A percentile compares a stretch with the other conserved stretches of the same genome.
These are phyloP conservation scores for Brachycybe producta DNA, from an alignment of 2,888 invertebrate species.

Conservation along the genomic window DNA sequence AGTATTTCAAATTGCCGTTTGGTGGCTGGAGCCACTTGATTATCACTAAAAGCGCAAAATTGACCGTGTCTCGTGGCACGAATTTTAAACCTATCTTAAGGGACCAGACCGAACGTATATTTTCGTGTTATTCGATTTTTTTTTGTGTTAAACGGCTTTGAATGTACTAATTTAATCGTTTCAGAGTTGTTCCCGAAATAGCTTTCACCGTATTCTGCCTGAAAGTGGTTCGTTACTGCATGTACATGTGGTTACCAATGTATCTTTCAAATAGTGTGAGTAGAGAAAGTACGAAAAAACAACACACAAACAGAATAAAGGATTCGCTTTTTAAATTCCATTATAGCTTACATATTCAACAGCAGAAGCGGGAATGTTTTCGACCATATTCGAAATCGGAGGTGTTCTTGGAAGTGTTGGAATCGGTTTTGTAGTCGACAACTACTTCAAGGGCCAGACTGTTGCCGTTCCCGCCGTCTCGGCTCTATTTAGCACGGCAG, in stretches of 20 bases:
- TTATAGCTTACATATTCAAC: constrained; percentile 33
- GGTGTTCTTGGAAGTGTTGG: constrained; percentile 36
- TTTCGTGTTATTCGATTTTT: no score
- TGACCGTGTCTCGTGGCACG: no score
- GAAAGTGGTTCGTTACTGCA: constrained; percentile 38
- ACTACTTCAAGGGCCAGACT: constrained; percentile 32
- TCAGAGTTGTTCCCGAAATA: constrained; percentile 34
- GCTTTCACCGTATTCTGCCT: constrained; percentile 37
- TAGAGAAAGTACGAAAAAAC: neutral
- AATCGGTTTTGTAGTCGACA: constrained; percentile 35
- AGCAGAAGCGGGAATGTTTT: constrained; percentile 35
- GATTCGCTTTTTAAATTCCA: neutral
- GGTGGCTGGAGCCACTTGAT: no score
- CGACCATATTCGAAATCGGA: constrained; percentile 39
- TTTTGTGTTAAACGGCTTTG: neutral
- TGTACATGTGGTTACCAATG: constrained; percentile 40
- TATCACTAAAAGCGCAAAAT: no score
- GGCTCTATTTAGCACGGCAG: constrained; percentile 30
- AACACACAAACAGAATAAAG: neutral
- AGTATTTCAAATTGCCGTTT: no score
- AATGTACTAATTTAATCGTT: constrained; percentile 10
- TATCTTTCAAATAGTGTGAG: constrained; percentile 33
- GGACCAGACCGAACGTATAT: no score
- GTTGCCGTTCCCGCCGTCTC: constrained; percentile 32
- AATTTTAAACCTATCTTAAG: constrained; percentile 3